phyloP scores from a whole-genome alignment of 2,113 vertebrate species.

The Sturnus vulgaris region DNA sequence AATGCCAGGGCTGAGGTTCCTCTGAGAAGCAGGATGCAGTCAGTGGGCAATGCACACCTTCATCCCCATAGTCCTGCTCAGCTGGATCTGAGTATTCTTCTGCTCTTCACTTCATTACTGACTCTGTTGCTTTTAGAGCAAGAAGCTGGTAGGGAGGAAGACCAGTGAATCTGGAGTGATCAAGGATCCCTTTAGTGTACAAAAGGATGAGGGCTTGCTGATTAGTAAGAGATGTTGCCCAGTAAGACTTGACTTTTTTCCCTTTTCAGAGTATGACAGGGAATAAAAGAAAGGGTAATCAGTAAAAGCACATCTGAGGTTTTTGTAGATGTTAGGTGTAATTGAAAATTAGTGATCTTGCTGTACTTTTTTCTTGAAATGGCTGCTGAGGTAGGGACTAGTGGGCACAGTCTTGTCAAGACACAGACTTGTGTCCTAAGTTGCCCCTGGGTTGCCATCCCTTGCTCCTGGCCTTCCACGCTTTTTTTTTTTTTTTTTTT shows the following conservation, averaged over 20 bases:
- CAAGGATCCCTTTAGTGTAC: not conserved
- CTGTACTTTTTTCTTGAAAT: not conserved
- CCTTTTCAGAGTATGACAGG: not conserved
- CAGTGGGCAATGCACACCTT: not conserved
- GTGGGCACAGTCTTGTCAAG: not conserved
- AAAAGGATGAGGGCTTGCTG: not conserved
- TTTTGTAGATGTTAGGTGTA: not conserved
- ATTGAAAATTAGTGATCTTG: not conserved
- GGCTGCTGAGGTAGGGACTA: not conserved
- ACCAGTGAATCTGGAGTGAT: not conserved
- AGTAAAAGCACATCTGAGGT: not conserved
- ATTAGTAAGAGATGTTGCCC: not conserved
- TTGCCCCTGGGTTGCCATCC: not conserved
- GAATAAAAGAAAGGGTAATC: not conserved
- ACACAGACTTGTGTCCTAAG: not conserved
- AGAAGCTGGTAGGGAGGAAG: not conserved
- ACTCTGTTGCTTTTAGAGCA: not conserved
- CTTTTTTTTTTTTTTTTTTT: not conserved
- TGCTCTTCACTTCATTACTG: rapidly evolving
- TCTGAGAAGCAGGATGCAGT: not conserved
- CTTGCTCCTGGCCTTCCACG: not conserved
- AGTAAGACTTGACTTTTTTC: not conserved
- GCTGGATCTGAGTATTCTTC: not conserved
- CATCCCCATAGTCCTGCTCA: not conserved
- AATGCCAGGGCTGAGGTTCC: not conserved